Evolutionary conservation across 2,888 invertebrate genomes (phyloP), one percentile per base, ranked within the genome.

Genomic region (Caenorhabditis macrosperma): DNA sequence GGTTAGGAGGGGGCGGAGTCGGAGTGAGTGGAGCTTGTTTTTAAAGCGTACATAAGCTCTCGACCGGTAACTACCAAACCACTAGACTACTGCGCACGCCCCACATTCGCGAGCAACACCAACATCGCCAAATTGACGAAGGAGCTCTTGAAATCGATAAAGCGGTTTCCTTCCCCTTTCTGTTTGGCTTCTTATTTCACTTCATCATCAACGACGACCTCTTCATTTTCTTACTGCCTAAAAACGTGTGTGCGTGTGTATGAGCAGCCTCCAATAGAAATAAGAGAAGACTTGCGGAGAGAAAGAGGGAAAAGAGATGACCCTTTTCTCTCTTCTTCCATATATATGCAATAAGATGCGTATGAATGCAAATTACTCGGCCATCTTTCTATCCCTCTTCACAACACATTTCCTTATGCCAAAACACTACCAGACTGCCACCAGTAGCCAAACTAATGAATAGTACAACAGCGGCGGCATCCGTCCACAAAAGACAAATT

Each of bases 351-450:
- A 72, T 72, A 72, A 63, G 72, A 72, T 64, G 72, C 63, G 61
- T 72, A 72, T 72, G 72, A 72, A 72, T 75, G 68, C 67, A 76
- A 68, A 76, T 76, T 76, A 76, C 72, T 72, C 38, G 57, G 38
- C 57, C 55, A 55, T 55, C 69, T 50, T 22, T 59, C 44, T 55
- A n/a, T n/a, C n/a, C n/a, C 20, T 55, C 67, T 26, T 38, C 24
- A 33, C 59, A 24, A 41, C 30, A 50, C 64, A 38, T 61, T 17
- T 48, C 41, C 28, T 22, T 50, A 64, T 35, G 22, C 33, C 64
- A 38, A 52, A 52, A 50, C 57, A 59, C 10, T 26, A 20, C 74
- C 55, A 50, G 50, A 59, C 10, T 26, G 22, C 74, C 55, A 67
- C 20, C n/a, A 59, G 30, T 15, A 33, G 15, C 15, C n/a, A 22